Evolutionary conservation across 92 coral and sea anemone genomes (phyloP).

Genomic region (Epizoanthus scotinus): DNA sequence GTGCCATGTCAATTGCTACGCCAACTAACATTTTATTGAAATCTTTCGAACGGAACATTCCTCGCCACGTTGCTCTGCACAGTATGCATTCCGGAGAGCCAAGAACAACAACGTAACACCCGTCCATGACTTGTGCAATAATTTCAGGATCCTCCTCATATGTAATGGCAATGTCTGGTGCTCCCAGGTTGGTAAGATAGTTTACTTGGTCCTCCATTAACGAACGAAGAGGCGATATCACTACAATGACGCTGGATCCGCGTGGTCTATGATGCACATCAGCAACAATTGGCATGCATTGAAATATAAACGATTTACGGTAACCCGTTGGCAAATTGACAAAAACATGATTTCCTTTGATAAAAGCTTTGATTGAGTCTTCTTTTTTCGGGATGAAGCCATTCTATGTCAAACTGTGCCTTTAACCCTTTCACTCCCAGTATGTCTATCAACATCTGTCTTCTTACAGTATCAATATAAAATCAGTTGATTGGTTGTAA

Average conservation of each 20-base stretch:
- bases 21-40: slow-evolving; percentile 26
- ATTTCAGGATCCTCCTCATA: slow-evolving; percentile 67
- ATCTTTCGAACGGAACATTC: slow-evolving; percentile 16
- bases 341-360: slow-evolving; percentile 16
- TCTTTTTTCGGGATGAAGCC: slow-evolving; percentile 25
- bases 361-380: slow-evolving; percentile 11
- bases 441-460: no score
- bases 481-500: no score
- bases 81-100: slow-evolving; percentile 80
- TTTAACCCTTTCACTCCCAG: no score
- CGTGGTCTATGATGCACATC: slow-evolving; percentile 60
- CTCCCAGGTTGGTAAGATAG: slow-evolving; percentile 48
- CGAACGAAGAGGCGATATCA: slow-evolving; percentile 72
- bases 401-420: no score
- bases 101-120: slow-evolving; percentile 66
- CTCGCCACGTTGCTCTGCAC: slow-evolving; percentile 29
- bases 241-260: slow-evolving; percentile 58
- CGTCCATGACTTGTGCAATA: slow-evolving; percentile 66
- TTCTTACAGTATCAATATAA: no score
- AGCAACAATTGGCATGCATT: slow-evolving; percentile 47
- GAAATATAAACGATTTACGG: slow-evolving; percentile 33
- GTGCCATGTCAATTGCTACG: slow-evolving; percentile 20
- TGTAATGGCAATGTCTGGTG: slow-evolving; percentile 61
- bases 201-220: slow-evolving; percentile 73
- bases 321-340: slow-evolving; percentile 42